These are phyloP conservation scores for Gallinago undulata DNA, from an alignment of 2,113 vertebrate genomes.

Conservation along the genomic window DNA sequence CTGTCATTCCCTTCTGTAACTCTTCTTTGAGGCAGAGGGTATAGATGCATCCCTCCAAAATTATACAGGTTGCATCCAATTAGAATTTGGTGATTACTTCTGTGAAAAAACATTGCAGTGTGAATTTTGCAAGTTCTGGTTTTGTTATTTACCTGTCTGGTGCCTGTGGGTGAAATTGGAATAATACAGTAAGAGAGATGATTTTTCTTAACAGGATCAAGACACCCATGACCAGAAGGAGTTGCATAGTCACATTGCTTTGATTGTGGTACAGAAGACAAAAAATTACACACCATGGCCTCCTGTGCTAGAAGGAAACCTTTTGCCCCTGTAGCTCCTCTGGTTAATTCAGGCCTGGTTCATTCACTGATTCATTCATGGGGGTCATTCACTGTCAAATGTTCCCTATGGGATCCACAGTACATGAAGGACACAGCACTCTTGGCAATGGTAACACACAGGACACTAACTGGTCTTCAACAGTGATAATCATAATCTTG, in stretches of 20 bases:
- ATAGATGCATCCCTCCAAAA: background rate
- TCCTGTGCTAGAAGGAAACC: background rate
- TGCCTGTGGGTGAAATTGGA: background rate
- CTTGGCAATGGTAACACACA: background rate
- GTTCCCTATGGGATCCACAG: background rate
- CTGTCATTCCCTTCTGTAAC: background rate
- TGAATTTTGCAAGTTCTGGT: background rate
- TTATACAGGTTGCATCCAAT: background rate
- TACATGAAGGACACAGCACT: background rate
- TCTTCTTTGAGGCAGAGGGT: background rate
- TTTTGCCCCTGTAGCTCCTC: background rate
- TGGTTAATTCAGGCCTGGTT: background rate
- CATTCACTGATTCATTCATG: background rate
- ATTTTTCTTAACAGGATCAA: background rate
- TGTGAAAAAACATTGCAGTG: background rate
- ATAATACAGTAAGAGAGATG: background rate
- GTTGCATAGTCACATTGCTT: background rate
- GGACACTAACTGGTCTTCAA: background rate
- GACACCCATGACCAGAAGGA: background rate
- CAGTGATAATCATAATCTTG: background rate
- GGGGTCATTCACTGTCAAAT: background rate
- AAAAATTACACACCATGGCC: background rate
- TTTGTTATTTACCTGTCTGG: background rate
- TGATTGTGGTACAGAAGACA: background rate
- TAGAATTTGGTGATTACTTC: background rate